Conservation (phyloP, 2,888 invertebrate species). For the Amphipoea oculea region DNA sequence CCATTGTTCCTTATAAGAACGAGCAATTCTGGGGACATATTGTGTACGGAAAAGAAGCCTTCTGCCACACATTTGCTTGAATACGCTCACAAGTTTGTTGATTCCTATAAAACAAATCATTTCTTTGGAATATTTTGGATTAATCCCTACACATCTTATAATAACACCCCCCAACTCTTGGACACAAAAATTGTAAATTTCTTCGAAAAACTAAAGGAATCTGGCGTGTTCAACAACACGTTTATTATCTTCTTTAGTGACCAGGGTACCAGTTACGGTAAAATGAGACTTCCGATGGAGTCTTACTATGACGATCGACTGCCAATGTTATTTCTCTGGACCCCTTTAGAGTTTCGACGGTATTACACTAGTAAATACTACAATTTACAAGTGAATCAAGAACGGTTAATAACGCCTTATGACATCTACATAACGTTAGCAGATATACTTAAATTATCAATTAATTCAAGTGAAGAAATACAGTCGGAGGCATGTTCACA, state of each 20-base stretch:
- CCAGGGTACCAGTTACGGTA: constrained; percentile 94
- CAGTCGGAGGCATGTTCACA: constrained; percentile 90
- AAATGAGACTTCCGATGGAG: constrained; percentile 91
- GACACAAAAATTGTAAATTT: constrained; percentile 91
- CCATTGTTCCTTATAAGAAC: constrained; percentile 93
- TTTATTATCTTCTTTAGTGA: constrained; percentile 94
- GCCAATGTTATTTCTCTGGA: constrained; percentile 93
- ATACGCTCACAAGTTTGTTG: constrained; percentile 92
- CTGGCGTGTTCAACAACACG: constrained; percentile 91
- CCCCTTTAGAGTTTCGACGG: constrained; percentile 91
- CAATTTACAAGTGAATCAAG: constrained; percentile 91
- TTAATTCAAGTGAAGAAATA: constrained; percentile 68
- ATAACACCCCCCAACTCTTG: constrained; percentile 91
- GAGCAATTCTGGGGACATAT: constrained; percentile 80
- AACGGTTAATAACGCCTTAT: constrained; percentile 93
- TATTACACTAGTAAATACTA: constrained; percentile 88
- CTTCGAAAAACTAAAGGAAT: constrained; percentile 87
- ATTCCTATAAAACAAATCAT: constrained; percentile 90
- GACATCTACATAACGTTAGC: constrained; percentile 93
- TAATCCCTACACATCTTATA: constrained; percentile 93
- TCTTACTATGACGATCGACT: constrained; percentile 95
- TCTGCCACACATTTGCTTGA: constrained; percentile 92
- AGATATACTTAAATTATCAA: constrained; percentile 89
- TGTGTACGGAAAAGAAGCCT: constrained; percentile 85
- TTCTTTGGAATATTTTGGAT: constrained; percentile 95